Evolutionary conservation across 2,888 invertebrate genomes (phyloP).

Genomic region (Spodoptera picta): DNA sequence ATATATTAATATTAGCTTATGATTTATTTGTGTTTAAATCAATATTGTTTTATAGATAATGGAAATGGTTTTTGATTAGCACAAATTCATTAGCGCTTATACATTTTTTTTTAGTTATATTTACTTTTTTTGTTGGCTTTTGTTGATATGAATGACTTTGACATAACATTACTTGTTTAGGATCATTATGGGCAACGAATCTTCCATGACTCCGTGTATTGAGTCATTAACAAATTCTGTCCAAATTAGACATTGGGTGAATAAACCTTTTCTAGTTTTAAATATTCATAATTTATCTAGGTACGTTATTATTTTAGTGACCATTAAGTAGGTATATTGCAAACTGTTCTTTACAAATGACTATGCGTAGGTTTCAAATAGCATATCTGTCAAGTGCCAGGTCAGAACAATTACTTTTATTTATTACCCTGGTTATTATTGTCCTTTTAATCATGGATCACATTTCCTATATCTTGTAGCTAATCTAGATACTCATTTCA

Average conservation of each 20-base stretch:
- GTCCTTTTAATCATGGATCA: not conserved
- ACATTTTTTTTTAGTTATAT: constrained; percentile 17
- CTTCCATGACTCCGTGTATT: too few relatives aligned
- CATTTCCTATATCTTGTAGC: too few relatives aligned
- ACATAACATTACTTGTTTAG: too few relatives aligned
- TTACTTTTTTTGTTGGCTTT: constrained; percentile 15
- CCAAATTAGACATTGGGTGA: too few relatives aligned
- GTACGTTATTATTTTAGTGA: constrained; percentile 14
- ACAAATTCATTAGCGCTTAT: constrained; percentile 30
- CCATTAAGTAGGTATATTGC: constrained; percentile 9
- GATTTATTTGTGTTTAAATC: constrained; percentile 40
- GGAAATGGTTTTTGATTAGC: constrained; percentile 26
- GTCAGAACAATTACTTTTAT: constrained; percentile 23
- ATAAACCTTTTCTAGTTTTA: constrained; percentile 3
- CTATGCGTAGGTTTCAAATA: constrained; percentile 26
- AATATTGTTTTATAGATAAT: constrained; percentile 30
- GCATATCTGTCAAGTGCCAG: constrained; percentile 8
- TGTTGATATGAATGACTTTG: too few relatives aligned
- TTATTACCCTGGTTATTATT: constrained; percentile 22
- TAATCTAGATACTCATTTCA: too few relatives aligned
- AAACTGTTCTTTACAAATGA: constrained; percentile 21
- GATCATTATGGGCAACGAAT: too few relatives aligned
- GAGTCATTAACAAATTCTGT: too few relatives aligned
- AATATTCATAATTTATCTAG: constrained; percentile 30
- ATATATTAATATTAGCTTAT: constrained; percentile 36